phyloP scores from a whole-genome alignment of 2,113 vertebrate genomes.

The Sinocyclocheilus anophthalmus region DNA sequence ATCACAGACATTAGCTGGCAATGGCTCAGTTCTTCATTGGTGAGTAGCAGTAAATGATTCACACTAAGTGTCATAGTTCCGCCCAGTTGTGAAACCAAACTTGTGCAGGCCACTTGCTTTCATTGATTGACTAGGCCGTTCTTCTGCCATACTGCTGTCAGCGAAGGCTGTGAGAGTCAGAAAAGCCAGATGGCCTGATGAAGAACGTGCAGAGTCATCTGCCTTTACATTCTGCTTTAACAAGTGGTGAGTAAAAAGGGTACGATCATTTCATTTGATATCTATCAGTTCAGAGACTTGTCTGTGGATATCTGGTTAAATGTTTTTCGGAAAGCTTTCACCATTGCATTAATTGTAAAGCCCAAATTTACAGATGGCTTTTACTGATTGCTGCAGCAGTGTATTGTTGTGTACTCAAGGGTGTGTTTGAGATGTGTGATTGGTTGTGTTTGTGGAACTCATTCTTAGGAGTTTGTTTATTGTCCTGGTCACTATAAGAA shows the following conservation, averaged over 20 bases:
- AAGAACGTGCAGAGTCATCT: conserved; percentile 20
- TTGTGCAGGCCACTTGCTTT: conserved; percentile 44
- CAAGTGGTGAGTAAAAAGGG: conserved; percentile 43
- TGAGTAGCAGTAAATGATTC: conserved; percentile 75
- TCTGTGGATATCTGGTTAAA: background rate
- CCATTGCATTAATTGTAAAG: too few species aligned
- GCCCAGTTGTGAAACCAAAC: conserved; percentile 61
- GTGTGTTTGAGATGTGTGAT: conserved; percentile 20
- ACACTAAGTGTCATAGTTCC: conserved; percentile 64
- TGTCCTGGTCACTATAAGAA: conserved; percentile 42
- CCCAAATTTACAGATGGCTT: background rate
- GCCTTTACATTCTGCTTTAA: conserved; percentile 12
- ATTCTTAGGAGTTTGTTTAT: conserved; percentile 42
- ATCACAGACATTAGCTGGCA: conserved; percentile 61
- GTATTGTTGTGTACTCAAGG: conserved; percentile 2
- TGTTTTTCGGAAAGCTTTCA: background rate
- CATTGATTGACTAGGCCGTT: conserved; percentile 65
- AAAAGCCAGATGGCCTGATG: conserved; percentile 39
- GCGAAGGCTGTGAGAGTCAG: conserved; percentile 14
- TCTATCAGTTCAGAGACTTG: background rate
- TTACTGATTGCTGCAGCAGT: conserved; percentile 14
- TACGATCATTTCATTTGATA: background rate
- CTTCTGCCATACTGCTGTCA: conserved; percentile 42
- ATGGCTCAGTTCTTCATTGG: conserved; percentile 66
- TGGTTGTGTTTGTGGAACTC: conserved; percentile 38